Base-by-base conservation (phyloP, 1,140 invertebrate species). In the Lethocerus indicus region DNA sequence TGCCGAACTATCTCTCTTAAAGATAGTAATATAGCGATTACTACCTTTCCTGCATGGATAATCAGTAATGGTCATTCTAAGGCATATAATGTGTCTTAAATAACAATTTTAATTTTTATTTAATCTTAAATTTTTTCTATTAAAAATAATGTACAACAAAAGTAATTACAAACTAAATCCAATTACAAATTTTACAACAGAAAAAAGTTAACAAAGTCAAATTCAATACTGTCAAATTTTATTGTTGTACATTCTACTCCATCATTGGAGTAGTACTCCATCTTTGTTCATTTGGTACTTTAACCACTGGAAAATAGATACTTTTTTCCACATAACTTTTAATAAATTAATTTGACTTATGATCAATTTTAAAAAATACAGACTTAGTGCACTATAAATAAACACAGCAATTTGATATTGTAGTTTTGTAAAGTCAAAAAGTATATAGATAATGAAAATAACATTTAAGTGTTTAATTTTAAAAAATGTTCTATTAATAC, bases 21-120 rank as follows among this genome's bases (percentile, higher is more conserved):
- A 82, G 14, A 86, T 76, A 23, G 81, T 85, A 44, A 87, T 53
- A 56, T 69, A 82, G 0, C 82, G 67, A 56, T 75, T 79, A 0
- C 72, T 71, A 36, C 78, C 79, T 66, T 79, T 79, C 16, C 78
- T 83, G 35, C 9, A 46, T 20, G 21, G 12, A 46, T 16, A 32
- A 32, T 32, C 29, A 32, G 16, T 32, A 16, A 16, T 32, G 16
- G 9, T 12, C 29, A 32, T 32, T 12, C 16, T 32, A 32, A 32
- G 16, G 29, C 16, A 32, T 12, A 12, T 9, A 32, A 9, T 12
- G 9, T 9, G 29, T 9, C 9, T 32, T 12, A 32, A 12, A 32
- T 32, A 12, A 12, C 29, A 16, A 32, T 32, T 32, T 12, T 12
- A 9, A 32, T 16, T 12, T 32, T 32, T 12, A 16, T 16, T 32